Conservation (phyloP, 2,113 vertebrate genomes). For the Thinocorus orbignyianus region DNA sequence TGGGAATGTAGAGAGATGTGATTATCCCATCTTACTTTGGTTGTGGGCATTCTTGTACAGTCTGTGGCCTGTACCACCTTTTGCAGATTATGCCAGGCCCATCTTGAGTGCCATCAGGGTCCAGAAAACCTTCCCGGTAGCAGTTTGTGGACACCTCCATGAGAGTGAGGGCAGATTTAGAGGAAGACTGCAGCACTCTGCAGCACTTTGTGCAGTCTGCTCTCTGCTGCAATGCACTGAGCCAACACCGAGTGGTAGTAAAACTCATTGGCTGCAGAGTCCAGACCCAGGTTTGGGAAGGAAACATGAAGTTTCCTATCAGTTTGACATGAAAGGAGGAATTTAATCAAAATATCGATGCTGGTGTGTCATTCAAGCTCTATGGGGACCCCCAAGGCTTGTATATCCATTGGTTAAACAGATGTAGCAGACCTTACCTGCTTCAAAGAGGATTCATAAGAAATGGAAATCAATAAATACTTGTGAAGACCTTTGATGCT, state of each 20-base stretch:
- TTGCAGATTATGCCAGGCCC: background rate
- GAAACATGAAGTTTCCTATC: background rate
- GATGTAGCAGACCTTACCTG: background rate
- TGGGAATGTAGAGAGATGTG: background rate
- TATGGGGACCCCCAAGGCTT: background rate
- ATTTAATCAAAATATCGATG: background rate
- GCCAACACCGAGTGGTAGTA: background rate
- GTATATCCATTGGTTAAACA: conserved; percentile 13
- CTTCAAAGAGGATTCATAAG: conserved; percentile 15
- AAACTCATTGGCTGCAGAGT: background rate
- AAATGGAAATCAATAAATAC: conserved; percentile 22
- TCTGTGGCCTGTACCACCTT: background rate
- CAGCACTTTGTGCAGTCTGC: fast-evolving
- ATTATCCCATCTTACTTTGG: background rate
- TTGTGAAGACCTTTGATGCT: conserved; percentile 20
- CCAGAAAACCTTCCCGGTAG: background rate
- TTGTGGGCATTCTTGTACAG: background rate
- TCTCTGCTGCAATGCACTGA: background rate
- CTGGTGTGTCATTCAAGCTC: background rate
- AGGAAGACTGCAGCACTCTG: background rate
- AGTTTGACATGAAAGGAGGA: background rate
- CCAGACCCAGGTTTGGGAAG: background rate
- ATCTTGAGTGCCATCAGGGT: background rate
- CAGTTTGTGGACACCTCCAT: fast-evolving
- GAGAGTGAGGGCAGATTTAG: background rate